These are phyloP conservation scores for Chiloscyllium punctatum DNA, from an alignment of 2,797 vertebrate species.

Conservation along the genomic window DNA sequence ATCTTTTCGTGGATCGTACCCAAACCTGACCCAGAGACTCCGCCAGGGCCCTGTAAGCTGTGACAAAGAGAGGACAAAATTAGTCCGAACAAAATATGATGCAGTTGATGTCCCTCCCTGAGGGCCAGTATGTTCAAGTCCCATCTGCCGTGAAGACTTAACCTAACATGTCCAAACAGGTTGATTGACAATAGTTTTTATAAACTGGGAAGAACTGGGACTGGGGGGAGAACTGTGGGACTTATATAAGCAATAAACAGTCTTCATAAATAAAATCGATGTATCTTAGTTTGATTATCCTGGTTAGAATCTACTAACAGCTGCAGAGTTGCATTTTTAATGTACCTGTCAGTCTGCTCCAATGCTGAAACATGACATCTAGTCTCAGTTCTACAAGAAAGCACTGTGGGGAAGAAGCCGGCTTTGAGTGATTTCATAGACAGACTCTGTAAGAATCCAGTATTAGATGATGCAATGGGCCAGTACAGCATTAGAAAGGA, in stretches of 20 bases:
- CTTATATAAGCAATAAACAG: no score
- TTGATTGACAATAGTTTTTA: no score
- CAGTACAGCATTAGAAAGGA: neutral
- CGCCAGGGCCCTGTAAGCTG: constrained; percentile 96
- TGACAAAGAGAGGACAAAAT: neutral
- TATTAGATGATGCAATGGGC: neutral
- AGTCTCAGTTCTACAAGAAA: neutral
- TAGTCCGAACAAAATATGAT: no score
- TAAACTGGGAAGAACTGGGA: no score
- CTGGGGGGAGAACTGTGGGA: no score
- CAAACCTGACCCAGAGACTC: constrained; percentile 86
- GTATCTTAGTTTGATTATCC: no score
- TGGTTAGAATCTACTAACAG: no score
- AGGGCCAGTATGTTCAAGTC: no score
- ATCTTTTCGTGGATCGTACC: constrained; percentile 83
- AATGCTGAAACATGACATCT: neutral
- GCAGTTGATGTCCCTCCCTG: no score
- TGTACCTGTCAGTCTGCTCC: neutral
- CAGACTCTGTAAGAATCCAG: neutral
- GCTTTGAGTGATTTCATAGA: neutral
- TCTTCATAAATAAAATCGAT: no score
- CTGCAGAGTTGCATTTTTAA: neutral
- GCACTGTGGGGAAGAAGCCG: neutral
- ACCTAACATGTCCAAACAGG: no score
- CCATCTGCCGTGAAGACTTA: no score